A percentile compares a stretch with the other conserved stretches of the same genome.
These are phyloP conservation scores for Distichodus sexfasciatus DNA, from an alignment of 2,797 vertebrate species.

Conservation along the genomic window DNA sequence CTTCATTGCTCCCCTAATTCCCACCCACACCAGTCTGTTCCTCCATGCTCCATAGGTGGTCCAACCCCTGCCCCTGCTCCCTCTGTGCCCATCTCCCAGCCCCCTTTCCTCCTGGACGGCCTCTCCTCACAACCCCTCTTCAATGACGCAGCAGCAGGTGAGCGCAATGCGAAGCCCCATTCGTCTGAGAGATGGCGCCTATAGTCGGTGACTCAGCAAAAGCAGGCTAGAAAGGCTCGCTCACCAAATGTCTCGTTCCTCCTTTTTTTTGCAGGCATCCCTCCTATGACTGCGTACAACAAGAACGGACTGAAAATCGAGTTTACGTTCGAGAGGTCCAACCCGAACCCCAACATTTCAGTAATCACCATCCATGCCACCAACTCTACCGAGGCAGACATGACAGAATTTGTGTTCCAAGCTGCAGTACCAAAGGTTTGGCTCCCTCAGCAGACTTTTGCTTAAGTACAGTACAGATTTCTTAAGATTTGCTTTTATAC, in stretches of 20 bases:
- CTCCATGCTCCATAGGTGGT: slow-evolving; percentile 68
- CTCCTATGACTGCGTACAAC: slow-evolving; percentile 94
- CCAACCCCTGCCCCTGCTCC: slow-evolving; percentile 77
- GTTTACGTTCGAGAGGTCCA: slow-evolving; percentile 96
- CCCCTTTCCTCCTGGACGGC: slow-evolving; percentile 90
- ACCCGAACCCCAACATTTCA: slow-evolving; percentile 93
- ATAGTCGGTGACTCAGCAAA: background rate
- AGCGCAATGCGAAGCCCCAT: slow-evolving; percentile 9
- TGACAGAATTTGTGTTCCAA: slow-evolving; percentile 99
- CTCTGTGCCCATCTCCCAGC: slow-evolving; percentile 82
- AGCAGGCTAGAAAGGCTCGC: background rate
- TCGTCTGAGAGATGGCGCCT: background rate
- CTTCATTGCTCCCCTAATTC: background rate
- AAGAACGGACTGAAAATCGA: slow-evolving; percentile 99
- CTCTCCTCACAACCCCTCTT: slow-evolving; percentile 90
- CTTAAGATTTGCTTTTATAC: background rate
- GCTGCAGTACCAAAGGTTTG: slow-evolving; percentile 99
- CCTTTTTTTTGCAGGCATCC: slow-evolving; percentile 84
- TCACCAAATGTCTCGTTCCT: background rate
- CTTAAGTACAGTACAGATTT: background rate
- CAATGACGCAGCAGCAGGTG: slow-evolving; percentile 92
- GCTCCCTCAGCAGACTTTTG: background rate
- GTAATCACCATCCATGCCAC: slow-evolving; percentile 98
- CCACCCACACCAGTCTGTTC: slow-evolving; percentile 46
- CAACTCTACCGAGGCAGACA: slow-evolving; percentile 93